phyloP scores from a whole-genome alignment of 2,797 vertebrate genomes.

The Phoeniculus purpureus region DNA sequence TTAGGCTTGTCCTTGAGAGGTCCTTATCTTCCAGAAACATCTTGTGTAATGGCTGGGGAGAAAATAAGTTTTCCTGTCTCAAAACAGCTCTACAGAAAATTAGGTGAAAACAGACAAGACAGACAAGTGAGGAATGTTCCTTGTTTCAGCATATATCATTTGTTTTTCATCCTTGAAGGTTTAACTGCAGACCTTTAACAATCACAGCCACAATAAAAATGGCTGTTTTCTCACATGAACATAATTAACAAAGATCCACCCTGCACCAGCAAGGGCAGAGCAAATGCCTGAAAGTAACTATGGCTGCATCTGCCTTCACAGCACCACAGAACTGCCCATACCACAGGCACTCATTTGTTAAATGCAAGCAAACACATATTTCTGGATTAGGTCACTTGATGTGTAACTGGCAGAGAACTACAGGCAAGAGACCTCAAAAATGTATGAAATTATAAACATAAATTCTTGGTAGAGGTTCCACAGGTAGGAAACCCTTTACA shows the following conservation, averaged over 20 bases:
- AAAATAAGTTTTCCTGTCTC: not conserved
- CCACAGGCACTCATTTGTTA: not conserved
- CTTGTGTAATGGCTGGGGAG: not conserved
- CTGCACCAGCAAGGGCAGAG: not conserved
- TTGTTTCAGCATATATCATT: not conserved
- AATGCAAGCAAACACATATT: not conserved
- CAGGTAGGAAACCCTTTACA: not conserved
- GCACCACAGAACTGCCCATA: not conserved
- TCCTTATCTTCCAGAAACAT: slow-evolving; percentile 20
- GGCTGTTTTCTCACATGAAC: not conserved
- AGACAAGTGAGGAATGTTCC: not conserved
- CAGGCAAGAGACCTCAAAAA: not conserved
- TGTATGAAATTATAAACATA: not conserved
- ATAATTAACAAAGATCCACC: not conserved
- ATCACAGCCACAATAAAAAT: not conserved
- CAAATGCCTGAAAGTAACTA: not conserved
- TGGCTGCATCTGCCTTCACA: not conserved
- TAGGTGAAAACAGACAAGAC: not conserved
- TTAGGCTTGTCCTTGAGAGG: not conserved
- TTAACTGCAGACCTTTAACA: not conserved
- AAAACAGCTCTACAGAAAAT: not conserved
- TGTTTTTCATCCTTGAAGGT: not conserved
- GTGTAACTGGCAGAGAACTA: not conserved
- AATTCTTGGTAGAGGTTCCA: not conserved
- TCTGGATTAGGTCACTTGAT: not conserved